Percentiles rank a stretch among this genome's conserved stretches.
phyloP scores from a whole-genome alignment of 2,113 vertebrate genomes.

The Alligator mississippiensis region DNA sequence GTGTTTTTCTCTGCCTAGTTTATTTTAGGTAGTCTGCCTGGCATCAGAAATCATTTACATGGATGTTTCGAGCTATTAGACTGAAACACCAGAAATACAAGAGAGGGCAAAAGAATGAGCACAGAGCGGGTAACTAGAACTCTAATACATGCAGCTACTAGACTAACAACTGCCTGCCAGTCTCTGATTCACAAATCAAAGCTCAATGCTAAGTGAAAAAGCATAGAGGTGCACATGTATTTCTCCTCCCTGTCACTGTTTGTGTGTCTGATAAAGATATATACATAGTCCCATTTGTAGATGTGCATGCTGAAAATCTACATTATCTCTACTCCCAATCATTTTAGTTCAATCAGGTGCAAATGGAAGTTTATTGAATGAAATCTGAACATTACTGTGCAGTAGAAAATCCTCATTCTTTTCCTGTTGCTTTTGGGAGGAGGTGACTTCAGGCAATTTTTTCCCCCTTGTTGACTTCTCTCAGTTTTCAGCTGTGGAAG shows the following conservation, averaged over 20 bases:
- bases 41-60: neutral
- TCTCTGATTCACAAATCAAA: neutral
- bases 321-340: fast-evolving
- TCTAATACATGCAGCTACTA: neutral
- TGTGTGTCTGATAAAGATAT: neutral
- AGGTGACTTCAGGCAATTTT: fast-evolving
- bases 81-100: neutral
- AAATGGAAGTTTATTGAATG: fast-evolving
- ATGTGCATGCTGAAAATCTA: neutral
- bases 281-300: fast-evolving
- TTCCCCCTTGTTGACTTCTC: neutral
- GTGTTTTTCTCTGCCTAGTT: conserved; percentile 33
- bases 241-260: neutral
- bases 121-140: neutral
- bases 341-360: neutral
- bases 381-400: neutral
- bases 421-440: too few relatives aligned
- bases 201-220: neutral
- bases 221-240: neutral
- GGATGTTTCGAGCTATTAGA: neutral
- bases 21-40: conserved; percentile 30
- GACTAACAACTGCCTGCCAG: neutral
- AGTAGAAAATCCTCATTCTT: too few relatives aligned
- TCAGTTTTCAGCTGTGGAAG: neutral
- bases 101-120: neutral